Base-by-base conservation (phyloP, 2,888 invertebrate species). In the Lypha dubia region DNA sequence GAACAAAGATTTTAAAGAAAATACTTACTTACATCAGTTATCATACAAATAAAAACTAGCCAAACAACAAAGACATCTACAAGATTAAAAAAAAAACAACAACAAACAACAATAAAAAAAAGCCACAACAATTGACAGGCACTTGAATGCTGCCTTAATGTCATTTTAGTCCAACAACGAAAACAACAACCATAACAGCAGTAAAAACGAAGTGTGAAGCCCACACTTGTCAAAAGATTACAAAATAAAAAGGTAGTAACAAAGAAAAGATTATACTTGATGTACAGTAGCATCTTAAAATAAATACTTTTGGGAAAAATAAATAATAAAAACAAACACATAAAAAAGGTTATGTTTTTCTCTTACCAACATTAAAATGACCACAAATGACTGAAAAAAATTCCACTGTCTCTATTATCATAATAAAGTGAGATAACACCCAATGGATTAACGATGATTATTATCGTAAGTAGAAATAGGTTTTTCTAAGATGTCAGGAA, bases 381-480 rank as follows among this genome's bases (percentile, higher is more conserved):
- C 83, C 70, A 79, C 41, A 71, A 35, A 41, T n/a, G 62, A 38
- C 24, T 71, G 0, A 49, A 46, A 68, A 60, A 41, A 56, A 35
- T 71, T 62, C 53, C 20, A 58, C 56, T 81, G 70, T 81, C 81
- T 81, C 44, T 62, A 83, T 85, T 85, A 85, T 82, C 82, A 85
- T 85, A 85, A 85, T 85, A 79, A 83, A 82, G 82, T 83, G 82
- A 77, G 82, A 79, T 82, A 85, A 82, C 63, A 84, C 84, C 84
- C 84, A 77, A 84, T 28, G 75, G 83, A 86, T 81, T 86, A 86
- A 65, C 65, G 85, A 83, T 65, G 65, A n/a, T n/a, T 83, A 74
- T 81, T 74, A 80, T 68, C 74, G 63, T 53, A 81, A 76, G 67
- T 71, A 60, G 76, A 70, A 77, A 77, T 68, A 41, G 46, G 8